These are phyloP conservation scores for silkworm (Bombyx mori) DNA, from an alignment of 1,140 invertebrate genomes.

Conservation along the genomic window DNA sequence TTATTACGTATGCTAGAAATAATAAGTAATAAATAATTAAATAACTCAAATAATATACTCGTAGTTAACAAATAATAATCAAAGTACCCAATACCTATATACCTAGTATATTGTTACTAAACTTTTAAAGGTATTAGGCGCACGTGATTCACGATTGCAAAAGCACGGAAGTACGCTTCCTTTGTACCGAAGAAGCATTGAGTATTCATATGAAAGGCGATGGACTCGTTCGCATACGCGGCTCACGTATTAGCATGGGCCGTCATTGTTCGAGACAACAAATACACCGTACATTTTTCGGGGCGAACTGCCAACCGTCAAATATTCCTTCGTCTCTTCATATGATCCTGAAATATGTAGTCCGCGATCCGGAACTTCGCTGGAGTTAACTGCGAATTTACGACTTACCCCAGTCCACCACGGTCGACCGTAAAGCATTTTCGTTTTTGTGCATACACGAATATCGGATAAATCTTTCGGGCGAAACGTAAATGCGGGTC, in stretches of 20 bases:
- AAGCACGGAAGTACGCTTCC: slow-evolving; percentile 2
- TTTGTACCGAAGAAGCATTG: not conserved
- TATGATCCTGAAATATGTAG: slow-evolving; percentile 33
- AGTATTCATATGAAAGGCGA: not conserved
- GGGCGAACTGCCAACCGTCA: slow-evolving; percentile 12
- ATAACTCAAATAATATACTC: no score
- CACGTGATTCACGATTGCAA: slow-evolving; percentile 1
- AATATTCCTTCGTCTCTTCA: slow-evolving; percentile 8
- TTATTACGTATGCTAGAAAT: no score
- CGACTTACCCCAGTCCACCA: slow-evolving; percentile 19
- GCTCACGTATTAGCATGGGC: slow-evolving; percentile 15
- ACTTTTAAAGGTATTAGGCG: no score
- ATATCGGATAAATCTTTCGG: slow-evolving; percentile 19
- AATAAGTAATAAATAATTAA: no score
- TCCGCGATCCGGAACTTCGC: slow-evolving; percentile 11
- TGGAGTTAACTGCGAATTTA: slow-evolving; percentile 33
- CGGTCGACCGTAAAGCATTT: slow-evolving; percentile 24
- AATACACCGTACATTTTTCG: slow-evolving; percentile 9
- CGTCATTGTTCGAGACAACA: slow-evolving; percentile 10
- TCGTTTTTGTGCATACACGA: slow-evolving; percentile 22
- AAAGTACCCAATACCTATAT: no score
- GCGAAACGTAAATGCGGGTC: slow-evolving; percentile 12
- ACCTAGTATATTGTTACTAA: no score
- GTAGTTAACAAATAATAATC: no score
- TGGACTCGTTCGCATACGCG: slow-evolving; percentile 1